Evolutionary conservation across 2,888 invertebrate genomes (phyloP).

Genomic region (Salticus scenicus): DNA sequence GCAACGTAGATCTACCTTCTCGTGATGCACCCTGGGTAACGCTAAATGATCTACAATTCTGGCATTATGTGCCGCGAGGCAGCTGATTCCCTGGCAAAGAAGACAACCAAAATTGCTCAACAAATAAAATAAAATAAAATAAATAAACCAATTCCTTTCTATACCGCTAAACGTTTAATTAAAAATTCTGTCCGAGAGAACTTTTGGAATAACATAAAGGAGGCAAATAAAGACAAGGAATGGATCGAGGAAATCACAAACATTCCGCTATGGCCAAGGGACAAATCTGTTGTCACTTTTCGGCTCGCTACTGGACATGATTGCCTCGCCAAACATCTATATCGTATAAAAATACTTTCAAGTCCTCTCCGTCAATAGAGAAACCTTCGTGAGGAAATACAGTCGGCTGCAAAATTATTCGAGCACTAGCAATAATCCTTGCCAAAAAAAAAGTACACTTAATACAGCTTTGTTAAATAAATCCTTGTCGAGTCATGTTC

Average conservation of each 20-base stretch:
- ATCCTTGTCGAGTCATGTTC: too few species aligned
- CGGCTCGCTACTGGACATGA: background rate
- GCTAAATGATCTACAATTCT: too few species aligned
- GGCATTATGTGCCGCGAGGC: too few species aligned
- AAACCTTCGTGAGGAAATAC: slow-evolving; percentile 4
- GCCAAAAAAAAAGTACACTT: too few species aligned
- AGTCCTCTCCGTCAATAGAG: background rate
- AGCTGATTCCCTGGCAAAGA: too few species aligned
- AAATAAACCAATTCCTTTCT: background rate
- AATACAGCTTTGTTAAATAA: too few species aligned
- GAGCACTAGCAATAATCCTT: too few species aligned
- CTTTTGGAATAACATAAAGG: background rate
- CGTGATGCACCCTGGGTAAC: background rate
- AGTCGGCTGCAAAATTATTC: too few species aligned
- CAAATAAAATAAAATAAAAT: too few species aligned
- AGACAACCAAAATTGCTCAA: too few species aligned
- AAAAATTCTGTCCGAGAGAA: background rate
- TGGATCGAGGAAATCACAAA: background rate
- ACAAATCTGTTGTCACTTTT: background rate
- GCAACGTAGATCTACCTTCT: slow-evolving; percentile 1
- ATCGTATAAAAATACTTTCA: background rate
- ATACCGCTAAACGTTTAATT: background rate
- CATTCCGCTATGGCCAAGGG: background rate
- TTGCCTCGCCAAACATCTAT: background rate
- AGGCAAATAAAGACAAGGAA: background rate